These are phyloP conservation scores for Galendromus occidentalis DNA, from an alignment of 1,140 invertebrate species.

Conservation along the genomic window DNA sequence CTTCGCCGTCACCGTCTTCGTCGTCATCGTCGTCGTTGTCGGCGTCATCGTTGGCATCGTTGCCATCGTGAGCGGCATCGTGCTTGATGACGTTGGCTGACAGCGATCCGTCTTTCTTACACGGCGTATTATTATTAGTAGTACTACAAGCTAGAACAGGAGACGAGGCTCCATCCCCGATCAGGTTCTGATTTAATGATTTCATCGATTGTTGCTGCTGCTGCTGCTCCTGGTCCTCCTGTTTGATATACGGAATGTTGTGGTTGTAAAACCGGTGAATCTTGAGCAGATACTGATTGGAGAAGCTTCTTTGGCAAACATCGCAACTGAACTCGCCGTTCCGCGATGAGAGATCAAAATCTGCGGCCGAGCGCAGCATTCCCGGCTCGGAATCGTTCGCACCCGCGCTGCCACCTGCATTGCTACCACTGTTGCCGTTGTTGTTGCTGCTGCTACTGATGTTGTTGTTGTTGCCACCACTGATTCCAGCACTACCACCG, in stretches of 20 bases:
- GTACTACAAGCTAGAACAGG: background rate
- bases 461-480: slow-evolving; percentile 12
- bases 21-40: background rate
- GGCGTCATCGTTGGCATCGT: background rate
- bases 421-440: slow-evolving; percentile 29
- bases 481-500: slow-evolving; percentile 17
- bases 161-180: slow-evolving; percentile 8
- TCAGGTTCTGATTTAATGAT: background rate
- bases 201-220: background rate
- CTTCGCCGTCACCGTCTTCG: background rate
- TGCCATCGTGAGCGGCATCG: background rate
- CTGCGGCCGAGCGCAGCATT: slow-evolving; percentile 2
- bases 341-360: slow-evolving; percentile 7
- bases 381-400: slow-evolving; percentile 41
- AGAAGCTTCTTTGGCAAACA: slow-evolving; percentile 35
- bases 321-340: slow-evolving; percentile 32
- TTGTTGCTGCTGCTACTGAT: background rate
- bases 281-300: slow-evolving; percentile 33
- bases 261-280: slow-evolving; percentile 35
- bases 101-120: slow-evolving; percentile 12
- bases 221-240: slow-evolving; percentile 19
- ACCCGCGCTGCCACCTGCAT: slow-evolving; percentile 34
- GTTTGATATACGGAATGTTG: slow-evolving; percentile 22
- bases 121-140: too few relatives aligned
- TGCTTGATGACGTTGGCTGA: background rate